Evolutionary conservation across 1,140 invertebrate species (phyloP).

Genomic region (Lepidurus packardi): DNA sequence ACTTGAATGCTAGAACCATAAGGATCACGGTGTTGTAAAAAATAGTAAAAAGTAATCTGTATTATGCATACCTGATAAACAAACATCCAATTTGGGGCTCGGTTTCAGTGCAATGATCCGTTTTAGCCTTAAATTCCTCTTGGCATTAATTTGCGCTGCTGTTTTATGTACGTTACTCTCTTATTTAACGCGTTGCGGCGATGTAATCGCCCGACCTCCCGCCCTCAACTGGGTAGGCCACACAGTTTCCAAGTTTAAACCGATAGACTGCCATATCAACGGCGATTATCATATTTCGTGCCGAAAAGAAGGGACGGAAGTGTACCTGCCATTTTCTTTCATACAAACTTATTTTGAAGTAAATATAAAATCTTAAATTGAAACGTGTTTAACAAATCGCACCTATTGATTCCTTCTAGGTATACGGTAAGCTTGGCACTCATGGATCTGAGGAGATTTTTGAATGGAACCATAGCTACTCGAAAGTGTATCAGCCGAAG

Average conservation of each 20-base stretch:
- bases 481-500: slow-evolving; percentile 81
- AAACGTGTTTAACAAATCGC: not conserved
- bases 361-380: slow-evolving; percentile 35
- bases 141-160: slow-evolving; percentile 24
- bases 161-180: slow-evolving; percentile 25
- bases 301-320: slow-evolving; percentile 69
- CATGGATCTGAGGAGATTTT: slow-evolving; percentile 68
- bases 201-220: slow-evolving; percentile 13
- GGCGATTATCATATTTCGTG: slow-evolving; percentile 78
- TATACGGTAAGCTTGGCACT: slow-evolving; percentile 67
- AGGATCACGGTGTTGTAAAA: not conserved
- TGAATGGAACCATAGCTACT: slow-evolving; percentile 91
- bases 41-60: not conserved
- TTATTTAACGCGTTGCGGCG: not conserved
- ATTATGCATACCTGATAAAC: not conserved
- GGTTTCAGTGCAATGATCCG: not conserved
- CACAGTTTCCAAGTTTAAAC: slow-evolving; percentile 51
- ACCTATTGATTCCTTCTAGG: slow-evolving; percentile 44
- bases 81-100: not conserved
- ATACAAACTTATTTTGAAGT: slow-evolving; percentile 92
- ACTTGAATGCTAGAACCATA: too few relatives aligned
- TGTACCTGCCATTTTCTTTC: slow-evolving; percentile 88
- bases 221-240: not conserved
- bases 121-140: slow-evolving; percentile 5
- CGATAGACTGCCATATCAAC: slow-evolving; percentile 86